Conservation (phyloP, 2,888 invertebrate species). For the Quadroppia sp. region DNA sequence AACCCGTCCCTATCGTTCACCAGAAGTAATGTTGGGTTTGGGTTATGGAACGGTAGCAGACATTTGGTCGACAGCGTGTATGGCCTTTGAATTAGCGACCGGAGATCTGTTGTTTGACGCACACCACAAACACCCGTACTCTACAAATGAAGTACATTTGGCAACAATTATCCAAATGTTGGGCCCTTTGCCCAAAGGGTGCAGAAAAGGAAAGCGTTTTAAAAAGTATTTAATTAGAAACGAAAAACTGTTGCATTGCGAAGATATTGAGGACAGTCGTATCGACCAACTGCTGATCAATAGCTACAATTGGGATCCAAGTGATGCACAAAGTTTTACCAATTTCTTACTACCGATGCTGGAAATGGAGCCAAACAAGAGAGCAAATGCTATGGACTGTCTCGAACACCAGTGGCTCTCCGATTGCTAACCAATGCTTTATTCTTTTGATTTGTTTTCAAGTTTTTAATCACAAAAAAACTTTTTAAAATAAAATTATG, state of each 20-base stretch:
- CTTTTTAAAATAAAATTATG: too few species aligned
- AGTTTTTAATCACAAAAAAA: too few species aligned
- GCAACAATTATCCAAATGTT: conserved; percentile 98
- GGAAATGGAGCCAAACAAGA: conserved; percentile 83
- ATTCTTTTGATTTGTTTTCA: too few species aligned
- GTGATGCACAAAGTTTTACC: conserved; percentile 85
- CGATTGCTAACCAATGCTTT: neutral
- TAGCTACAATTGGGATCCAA: conserved; percentile 91
- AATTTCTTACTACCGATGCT: conserved; percentile 95
- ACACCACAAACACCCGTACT: conserved; percentile 69
- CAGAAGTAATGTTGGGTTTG: conserved; percentile 92
- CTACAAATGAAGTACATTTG: conserved; percentile 95
- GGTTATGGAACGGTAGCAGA: conserved; percentile 96
- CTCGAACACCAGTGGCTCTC: conserved; percentile 73
- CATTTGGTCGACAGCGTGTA: conserved; percentile 99
- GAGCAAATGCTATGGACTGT: conserved; percentile 91
- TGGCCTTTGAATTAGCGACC: conserved; percentile 99
- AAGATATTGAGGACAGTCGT: conserved; percentile 92
- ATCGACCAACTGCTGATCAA: conserved; percentile 88
- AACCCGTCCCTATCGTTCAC: conserved; percentile 91
- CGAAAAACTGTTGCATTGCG: conserved; percentile 88
- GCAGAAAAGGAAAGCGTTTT: conserved; percentile 56
- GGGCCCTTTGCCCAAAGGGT: conserved; percentile 84
- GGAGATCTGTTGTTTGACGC: conserved; percentile 98
- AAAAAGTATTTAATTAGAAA: conserved; percentile 40